phyloP scores from a whole-genome alignment of 2,797 vertebrate genomes.

The Balearica regulorum region DNA sequence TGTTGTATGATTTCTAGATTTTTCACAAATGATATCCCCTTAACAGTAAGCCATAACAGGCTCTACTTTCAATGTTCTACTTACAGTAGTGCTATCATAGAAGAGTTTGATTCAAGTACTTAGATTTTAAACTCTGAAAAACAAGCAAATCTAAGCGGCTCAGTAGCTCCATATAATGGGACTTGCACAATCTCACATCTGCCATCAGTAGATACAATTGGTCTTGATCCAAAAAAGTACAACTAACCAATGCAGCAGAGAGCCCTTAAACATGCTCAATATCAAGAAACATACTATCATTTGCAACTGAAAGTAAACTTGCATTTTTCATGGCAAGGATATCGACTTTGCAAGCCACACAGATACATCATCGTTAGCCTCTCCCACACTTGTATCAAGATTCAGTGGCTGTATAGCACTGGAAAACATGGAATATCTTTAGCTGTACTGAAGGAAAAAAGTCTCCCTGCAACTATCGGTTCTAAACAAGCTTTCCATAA shows the following conservation, averaged over 20 bases:
- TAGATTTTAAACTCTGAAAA: not conserved
- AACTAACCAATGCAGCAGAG: not conserved
- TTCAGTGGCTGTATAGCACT: not conserved
- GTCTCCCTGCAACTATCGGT: not conserved
- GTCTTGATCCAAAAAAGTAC: not conserved
- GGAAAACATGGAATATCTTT: not conserved
- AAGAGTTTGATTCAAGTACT: not conserved
- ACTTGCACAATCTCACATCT: not conserved
- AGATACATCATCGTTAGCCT: not conserved
- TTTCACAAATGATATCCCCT: not conserved
- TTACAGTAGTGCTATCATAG: not conserved
- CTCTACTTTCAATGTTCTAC: not conserved
- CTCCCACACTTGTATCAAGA: not conserved
- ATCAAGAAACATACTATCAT: not conserved
- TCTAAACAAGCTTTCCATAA: not conserved
- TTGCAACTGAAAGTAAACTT: not conserved
- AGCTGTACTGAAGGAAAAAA: not conserved
- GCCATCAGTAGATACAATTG: not conserved
- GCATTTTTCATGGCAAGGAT: not conserved
- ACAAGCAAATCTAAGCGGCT: not conserved
- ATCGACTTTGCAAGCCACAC: not conserved
- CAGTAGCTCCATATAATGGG: not conserved
- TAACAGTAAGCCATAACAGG: not conserved
- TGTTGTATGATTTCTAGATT: fast-evolving
- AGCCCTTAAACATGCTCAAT: not conserved